A percentile compares a stretch with the other conserved stretches of the same genome.
Conservation (phyloP, 2,888 invertebrate genomes). For the Campoplex nolae region DNA sequence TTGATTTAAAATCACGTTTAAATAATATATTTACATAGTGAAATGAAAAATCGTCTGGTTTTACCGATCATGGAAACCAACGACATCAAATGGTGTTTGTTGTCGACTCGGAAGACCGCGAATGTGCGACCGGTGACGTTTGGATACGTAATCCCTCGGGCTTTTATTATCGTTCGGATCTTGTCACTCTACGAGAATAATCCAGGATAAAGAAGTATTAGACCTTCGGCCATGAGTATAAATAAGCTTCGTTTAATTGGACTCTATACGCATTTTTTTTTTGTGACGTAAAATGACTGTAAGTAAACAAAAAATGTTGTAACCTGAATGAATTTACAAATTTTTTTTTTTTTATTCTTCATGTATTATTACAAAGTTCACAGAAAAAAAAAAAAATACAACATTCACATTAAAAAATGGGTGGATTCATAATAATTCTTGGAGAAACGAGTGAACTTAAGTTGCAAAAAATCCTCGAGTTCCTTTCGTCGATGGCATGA, state of each 20-base stretch:
- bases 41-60: conserved; percentile 11
- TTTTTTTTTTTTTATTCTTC: not conserved
- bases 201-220: conserved; percentile 16
- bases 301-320: not conserved
- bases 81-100: conserved; percentile 94
- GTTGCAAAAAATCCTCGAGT: not conserved
- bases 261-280: conserved; percentile 5
- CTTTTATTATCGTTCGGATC: conserved; percentile 94
- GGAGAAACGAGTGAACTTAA: not conserved
- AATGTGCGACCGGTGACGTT: conserved; percentile 93
- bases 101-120: conserved; percentile 93
- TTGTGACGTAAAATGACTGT: not conserved
- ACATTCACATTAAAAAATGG: not conserved
- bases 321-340: not conserved
- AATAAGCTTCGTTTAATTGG: conserved; percentile 16
- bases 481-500: conserved; percentile 82
- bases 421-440: not conserved
- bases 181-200: conserved; percentile 85
- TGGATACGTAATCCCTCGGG: conserved; percentile 95
- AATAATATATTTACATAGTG: not conserved
- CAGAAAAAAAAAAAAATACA: not conserved
- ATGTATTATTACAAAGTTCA: not conserved
- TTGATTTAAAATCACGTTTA: not conserved
- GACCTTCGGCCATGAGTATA: conserved; percentile 9
- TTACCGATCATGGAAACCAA: conserved; percentile 94